Base-by-base conservation (phyloP, 2,113 vertebrate species). In the Mesembrinibis cayennensis region DNA sequence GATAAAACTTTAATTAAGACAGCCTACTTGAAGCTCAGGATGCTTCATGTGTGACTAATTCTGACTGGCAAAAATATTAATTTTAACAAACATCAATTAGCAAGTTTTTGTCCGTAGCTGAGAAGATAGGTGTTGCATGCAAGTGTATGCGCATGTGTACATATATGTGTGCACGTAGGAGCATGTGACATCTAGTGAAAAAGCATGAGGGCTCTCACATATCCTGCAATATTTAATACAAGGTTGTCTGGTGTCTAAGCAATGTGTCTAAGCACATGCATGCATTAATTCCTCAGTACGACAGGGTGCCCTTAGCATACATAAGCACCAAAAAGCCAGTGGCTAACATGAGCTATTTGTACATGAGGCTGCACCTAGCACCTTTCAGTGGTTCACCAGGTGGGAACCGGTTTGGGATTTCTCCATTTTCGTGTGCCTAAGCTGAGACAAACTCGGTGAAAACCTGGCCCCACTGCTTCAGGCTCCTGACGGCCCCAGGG, bases 11-110 rank as follows among this genome's bases (percentile, higher is more conserved):
- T 95, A 96, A 80, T 61, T 76, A 96, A 97, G 96, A 86, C 91
- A 94, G 85, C 84, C 78, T 80, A 59, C 71, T 95, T 1, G 9
- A 81, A 92, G 74, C 71, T 95, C 61, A 72, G 67, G 42, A 58
- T 47, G 82, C 56, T 93, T 93, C 88, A 69, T 79, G 80, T 84
- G 82, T 92, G 86, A 94, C 96, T 96, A 95, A 96, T 92, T 61
- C 79, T 94, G 93, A 90, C 88, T 93, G 93, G 82, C 87, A 96
- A 97, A 97, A 95, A 87, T 90, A 90, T 85, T 95, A 95, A 96
- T 95, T 95, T 97, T 55, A 95, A 83, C 84, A 95, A 95, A 91
- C 77, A 91, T 36, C 78, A 89, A 81, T 96, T 94, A 91, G 55
- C 5, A 29, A 80, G 59, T n/a, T 95, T 92, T 92, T 47, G 50